Evolutionary conservation across 2,797 vertebrate genomes (phyloP).

Genomic region (Acrossocheilus fasciatus): DNA sequence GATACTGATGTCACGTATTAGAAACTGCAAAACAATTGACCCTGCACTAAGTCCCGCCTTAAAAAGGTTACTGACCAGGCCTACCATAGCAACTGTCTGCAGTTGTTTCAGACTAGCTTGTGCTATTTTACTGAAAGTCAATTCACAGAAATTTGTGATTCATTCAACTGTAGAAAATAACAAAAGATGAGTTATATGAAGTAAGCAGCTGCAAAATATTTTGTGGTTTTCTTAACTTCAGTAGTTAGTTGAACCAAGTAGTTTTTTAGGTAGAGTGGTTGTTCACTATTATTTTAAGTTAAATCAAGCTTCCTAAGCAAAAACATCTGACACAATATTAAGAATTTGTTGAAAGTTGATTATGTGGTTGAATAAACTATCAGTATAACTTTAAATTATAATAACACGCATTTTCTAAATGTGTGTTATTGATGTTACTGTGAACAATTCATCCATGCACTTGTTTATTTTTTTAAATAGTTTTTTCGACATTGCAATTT

Average conservation of each 20-base stretch:
- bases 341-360: background rate
- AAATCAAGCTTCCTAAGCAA: background rate
- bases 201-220: background rate
- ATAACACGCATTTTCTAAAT: background rate
- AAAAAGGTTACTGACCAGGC: background rate
- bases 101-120: background rate
- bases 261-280: background rate
- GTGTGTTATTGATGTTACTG: background rate
- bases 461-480: no score
- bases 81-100: background rate
- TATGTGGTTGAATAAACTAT: background rate
- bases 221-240: background rate
- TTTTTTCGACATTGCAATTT: background rate
- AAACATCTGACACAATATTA: background rate
- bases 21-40: slow-evolving; percentile 3
- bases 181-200: background rate
- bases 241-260: background rate
- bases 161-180: background rate
- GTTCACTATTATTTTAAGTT: background rate
- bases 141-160: background rate
- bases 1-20: background rate
- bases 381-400: background rate
- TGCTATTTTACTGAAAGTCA: background rate
- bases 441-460: background rate
- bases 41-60: background rate